A percentile compares a stretch with the other conserved stretches of the same genome.
phyloP scores from a whole-genome alignment of 2,888 invertebrate genomes.

The Iphiclides podalirius region DNA sequence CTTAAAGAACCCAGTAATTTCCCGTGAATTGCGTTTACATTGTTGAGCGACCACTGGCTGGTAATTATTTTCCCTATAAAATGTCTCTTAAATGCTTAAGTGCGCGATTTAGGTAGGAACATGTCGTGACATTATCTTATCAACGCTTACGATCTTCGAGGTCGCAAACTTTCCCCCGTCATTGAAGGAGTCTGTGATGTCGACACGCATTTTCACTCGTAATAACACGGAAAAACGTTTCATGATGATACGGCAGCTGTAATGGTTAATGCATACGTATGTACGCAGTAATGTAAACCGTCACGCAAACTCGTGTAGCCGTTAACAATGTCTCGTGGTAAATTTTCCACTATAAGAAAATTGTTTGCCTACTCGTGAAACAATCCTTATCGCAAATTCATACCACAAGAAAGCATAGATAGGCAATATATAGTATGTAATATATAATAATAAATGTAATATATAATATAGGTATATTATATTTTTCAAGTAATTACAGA shows the following conservation, averaged over 20 bases:
- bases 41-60: too few relatives aligned
- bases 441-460: too few relatives aligned
- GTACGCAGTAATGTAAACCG: conserved; percentile 42
- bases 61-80: too few relatives aligned
- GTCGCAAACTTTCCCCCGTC: conserved; percentile 48
- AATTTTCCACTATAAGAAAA: conserved; percentile 64
- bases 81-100: too few relatives aligned
- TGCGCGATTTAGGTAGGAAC: neutral
- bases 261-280: conserved; percentile 34
- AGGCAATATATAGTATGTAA: too few relatives aligned
- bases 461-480: too few relatives aligned
- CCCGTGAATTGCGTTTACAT: too few relatives aligned
- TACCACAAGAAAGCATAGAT: too few relatives aligned
- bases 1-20: neutral
- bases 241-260: conserved; percentile 31
- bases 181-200: conserved; percentile 40
- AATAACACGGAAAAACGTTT: conserved; percentile 45
- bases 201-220: conserved; percentile 50
- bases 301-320: conserved; percentile 47
- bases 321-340: conserved; percentile 50
- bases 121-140: conserved; percentile 34
- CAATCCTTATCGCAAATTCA: conserved; percentile 36
- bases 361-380: conserved; percentile 52
- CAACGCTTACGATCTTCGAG: conserved; percentile 31
- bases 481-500: too few relatives aligned